Percentiles rank a stretch among this genome's conserved stretches.
phyloP scores from a whole-genome alignment of 2,888 invertebrate species.

The Geotrupes spiniger region DNA sequence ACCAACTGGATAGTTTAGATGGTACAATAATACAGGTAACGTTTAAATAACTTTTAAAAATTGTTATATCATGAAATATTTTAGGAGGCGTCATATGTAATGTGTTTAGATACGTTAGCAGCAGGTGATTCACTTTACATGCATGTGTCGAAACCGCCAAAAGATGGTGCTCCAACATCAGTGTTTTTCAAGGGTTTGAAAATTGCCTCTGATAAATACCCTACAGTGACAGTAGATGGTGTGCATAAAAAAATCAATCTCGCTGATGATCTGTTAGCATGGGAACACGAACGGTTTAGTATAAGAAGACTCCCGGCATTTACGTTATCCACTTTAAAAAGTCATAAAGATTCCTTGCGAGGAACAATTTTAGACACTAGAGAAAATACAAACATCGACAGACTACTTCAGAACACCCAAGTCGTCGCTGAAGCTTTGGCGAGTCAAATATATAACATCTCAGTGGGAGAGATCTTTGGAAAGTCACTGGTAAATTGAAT shows the following conservation, averaged over 20 bases:
- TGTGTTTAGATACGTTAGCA: slow-evolving; percentile 84
- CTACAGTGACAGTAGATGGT: slow-evolving; percentile 58
- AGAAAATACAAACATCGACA: slow-evolving; percentile 56
- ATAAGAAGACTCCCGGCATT: slow-evolving; percentile 89
- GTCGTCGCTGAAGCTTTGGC: slow-evolving; percentile 82
- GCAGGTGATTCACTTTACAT: slow-evolving; percentile 67
- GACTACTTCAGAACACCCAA: slow-evolving; percentile 66
- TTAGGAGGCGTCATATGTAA: slow-evolving; percentile 83
- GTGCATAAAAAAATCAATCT: slow-evolving; percentile 96
- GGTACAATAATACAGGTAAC: slow-evolving; percentile 69
- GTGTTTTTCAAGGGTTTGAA: slow-evolving; percentile 63
- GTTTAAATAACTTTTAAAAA: slow-evolving; percentile 7
- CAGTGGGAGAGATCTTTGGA: slow-evolving; percentile 65
- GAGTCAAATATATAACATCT: slow-evolving; percentile 73
- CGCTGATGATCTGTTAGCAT: slow-evolving; percentile 85
- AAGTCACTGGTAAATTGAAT: slow-evolving; percentile 67
- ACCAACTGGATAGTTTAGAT: slow-evolving; percentile 78
- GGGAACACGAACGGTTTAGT: slow-evolving; percentile 97
- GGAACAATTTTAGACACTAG: slow-evolving; percentile 64
- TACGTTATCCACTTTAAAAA: slow-evolving; percentile 79
- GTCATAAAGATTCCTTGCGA: slow-evolving; percentile 61
- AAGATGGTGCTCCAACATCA: slow-evolving; percentile 74
- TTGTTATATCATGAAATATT: slow-evolving; percentile 33
- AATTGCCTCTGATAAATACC: slow-evolving; percentile 53
- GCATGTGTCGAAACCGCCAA: slow-evolving; percentile 96